Evolutionary conservation across 1,140 invertebrate species (phyloP), one percentile per base, ranked within the genome.

Genomic region (Zaprionus vittiger): DNA sequence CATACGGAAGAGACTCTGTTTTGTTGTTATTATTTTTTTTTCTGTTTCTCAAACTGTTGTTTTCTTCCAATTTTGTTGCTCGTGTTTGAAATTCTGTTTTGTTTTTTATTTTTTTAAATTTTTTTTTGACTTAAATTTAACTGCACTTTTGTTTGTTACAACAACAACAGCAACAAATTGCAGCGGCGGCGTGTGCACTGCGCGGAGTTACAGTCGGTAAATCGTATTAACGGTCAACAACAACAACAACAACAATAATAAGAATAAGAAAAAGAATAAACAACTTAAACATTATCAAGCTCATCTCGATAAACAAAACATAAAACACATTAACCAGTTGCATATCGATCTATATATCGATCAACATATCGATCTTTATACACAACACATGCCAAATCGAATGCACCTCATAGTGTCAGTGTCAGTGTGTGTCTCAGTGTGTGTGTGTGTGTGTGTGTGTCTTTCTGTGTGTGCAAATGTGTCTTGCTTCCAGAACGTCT

Each of bases 1-100:
- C 44, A 77, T 73, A 77, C 74, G 74, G 74, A 77, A 77, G 74
- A 76, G 68, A 72, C 69, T 64, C 59, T 41, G 37, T 61, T 24
- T 37, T 65, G 41, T 71, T 75, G 31, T 59, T 52, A 20, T 59
- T 70, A 63, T 28, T 59, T 70, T 70, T 28, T 63, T 17, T 14
- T 34, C 49, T 67, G 24, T 67, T 44, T 7, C 17, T 17, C n/a
- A n/a, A n/a, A 26, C 38, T 38, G 20, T 52, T 54, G 26, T 57
- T 72, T 56, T 56, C 22, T 52, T 37, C 24, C 41, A n/a, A 15
- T 57, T 56, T 52, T 49, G 55, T 73, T 73, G 41, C 66, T 67
- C 54, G 24, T 38, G 37, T 15, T 38, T 15, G 3, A 38, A 38
- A 38, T 14, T 38, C 14, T 38, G 37, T 14, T 38, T 47, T n/a